Base-by-base conservation (phyloP, 2,113 vertebrate species). In the Ailurus styani region DNA sequence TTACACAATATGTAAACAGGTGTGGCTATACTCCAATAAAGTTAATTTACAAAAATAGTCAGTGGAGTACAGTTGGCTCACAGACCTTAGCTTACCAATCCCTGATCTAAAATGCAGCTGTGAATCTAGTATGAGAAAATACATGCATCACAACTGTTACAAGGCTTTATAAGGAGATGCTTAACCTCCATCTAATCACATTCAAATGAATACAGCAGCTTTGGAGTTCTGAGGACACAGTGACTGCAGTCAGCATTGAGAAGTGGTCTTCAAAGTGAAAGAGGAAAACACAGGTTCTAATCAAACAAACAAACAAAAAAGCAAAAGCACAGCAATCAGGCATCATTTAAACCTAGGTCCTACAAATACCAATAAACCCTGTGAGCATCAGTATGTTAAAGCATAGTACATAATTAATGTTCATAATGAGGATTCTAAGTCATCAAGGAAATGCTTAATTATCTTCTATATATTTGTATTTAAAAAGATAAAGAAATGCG, bases 271-370 rank as follows among this genome's bases (percentile, higher is more conserved):
- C 87, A 45, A 68, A 57, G 75, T 73, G 8, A 93, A 73, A 81
- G n/a, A 90, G 54, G 79, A 86, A 94, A 85, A 60, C 37, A 81
- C 73, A 87, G 14, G 23, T 78, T 97, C 88, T 60, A 93, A 42
- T 50, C 75, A 91, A 52, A 90, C 62, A 6, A 73, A 93, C 37
- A 79, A 25, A 83, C 2, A 23, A 23, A 72, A 45, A 79, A 47
- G 23, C 64, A 73, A 91, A 93, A 84, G 55, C 62, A 79, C 13
- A 90, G 55, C 55, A 50, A 85, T 70, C 73, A 90, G 87, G 42
- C 93, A 84, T 47, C 40, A 45, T 1, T 90, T 66, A 92, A 78
- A 45, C 2, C 0, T 0, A n/a, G 37, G 34, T 42, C 72, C 78
- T 21, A 11, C 11, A 85, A 70, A 94, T 14, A 57, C 5, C n/a